These are phyloP conservation scores for Hippopotamus amphibius DNA, from an alignment of 2,113 vertebrate species.

Conservation along the genomic window DNA sequence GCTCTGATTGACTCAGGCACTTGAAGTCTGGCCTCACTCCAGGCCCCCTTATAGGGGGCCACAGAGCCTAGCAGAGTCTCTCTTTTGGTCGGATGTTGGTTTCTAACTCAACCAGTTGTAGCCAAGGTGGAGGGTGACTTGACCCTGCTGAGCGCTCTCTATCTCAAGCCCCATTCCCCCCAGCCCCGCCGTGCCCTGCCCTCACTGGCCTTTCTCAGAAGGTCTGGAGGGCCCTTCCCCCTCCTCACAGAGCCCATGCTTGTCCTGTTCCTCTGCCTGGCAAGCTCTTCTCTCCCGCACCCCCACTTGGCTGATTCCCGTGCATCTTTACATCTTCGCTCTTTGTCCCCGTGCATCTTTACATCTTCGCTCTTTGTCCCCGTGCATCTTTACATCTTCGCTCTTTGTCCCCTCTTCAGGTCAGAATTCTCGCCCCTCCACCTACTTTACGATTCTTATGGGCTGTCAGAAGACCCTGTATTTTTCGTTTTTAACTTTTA, in stretches of 20 bases:
- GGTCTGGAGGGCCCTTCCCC: not conserved
- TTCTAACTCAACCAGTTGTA: not conserved
- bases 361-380: not conserved
- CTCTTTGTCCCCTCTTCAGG: not conserved
- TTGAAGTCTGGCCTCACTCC: not conserved
- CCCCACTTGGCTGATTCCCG: not conserved
- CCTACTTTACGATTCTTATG: not conserved
- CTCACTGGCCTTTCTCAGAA: not conserved
- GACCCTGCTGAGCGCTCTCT: not conserved
- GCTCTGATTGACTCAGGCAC: not conserved
- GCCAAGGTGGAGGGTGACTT: not conserved
- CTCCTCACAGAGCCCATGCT: not conserved
- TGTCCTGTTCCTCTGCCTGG: not conserved
- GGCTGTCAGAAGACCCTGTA: not conserved
- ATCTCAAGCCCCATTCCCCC: not conserved
- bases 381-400: not conserved
- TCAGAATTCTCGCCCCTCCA: not conserved
- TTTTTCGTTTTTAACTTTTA: not conserved
- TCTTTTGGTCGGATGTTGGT: not conserved
- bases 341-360: not conserved
- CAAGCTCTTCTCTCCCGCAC: not conserved
- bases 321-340: not conserved
- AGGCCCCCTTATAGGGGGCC: not conserved
- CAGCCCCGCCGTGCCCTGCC: fast-evolving
- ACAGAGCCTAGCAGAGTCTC: not conserved